Evolutionary conservation across 2,113 vertebrate genomes (phyloP).

Genomic region (Cyprinodon variegatus): DNA sequence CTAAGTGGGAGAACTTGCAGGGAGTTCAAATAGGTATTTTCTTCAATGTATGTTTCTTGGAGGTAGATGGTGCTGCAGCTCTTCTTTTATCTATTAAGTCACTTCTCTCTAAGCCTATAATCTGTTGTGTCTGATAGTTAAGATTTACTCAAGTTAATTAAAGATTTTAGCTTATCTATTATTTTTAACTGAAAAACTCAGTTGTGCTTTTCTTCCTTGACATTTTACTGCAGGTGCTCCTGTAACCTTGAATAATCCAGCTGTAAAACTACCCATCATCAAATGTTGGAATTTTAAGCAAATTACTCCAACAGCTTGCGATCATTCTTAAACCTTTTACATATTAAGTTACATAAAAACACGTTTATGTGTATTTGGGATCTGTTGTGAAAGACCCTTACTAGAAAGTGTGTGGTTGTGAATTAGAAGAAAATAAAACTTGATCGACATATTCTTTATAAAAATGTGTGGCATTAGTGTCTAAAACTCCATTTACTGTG

Average conservation of each 20-base stretch:
- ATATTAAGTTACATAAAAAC: not conserved
- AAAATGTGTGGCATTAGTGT: not conserved
- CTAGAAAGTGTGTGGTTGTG: no score
- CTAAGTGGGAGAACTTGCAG: no score
- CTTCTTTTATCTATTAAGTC: conserved; percentile 1
- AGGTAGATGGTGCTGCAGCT: conserved; percentile 50
- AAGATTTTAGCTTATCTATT: not conserved
- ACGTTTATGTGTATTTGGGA: not conserved
- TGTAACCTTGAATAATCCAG: not conserved
- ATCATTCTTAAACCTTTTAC: not conserved
- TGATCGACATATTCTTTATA: no score
- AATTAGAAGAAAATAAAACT: no score
- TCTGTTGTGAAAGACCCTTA: not conserved
- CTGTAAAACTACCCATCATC: not conserved
- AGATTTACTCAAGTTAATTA: not conserved
- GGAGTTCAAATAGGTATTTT: no score
- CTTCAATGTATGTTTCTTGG: not conserved
- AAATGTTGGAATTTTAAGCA: not conserved
- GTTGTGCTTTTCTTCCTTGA: not conserved
- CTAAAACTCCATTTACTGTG: not conserved
- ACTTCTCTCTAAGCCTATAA: not conserved
- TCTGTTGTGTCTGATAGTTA: not conserved
- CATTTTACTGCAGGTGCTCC: not conserved
- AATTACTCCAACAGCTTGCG: not conserved
- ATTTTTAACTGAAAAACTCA: not conserved